Conservation (phyloP, 2,888 invertebrate genomes). For the Hypomecis atomaria region DNA sequence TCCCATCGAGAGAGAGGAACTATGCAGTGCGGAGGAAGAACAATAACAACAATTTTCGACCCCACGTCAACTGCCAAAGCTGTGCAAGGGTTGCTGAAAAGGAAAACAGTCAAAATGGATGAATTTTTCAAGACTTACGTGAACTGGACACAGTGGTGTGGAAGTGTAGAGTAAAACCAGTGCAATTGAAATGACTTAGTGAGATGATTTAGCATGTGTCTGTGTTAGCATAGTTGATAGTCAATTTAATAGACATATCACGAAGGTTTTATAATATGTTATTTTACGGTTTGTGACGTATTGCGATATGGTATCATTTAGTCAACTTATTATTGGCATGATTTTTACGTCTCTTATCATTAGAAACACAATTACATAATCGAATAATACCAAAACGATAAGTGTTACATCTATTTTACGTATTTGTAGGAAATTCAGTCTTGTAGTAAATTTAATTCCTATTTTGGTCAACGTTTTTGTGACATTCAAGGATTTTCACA, state of each 20-base stretch:
- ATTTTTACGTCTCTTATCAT: neutral
- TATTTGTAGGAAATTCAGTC: neutral
- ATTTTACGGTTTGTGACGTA: neutral
- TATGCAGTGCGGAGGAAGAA: conserved; percentile 86
- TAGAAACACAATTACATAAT: neutral
- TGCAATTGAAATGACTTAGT: conserved; percentile 9
- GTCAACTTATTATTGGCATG: neutral
- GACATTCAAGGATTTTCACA: neutral
- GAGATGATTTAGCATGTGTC: neutral
- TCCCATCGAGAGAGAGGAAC: conserved; percentile 88
- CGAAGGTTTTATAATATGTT: neutral
- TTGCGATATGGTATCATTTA: neutral
- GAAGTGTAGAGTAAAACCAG: conserved; percentile 13
- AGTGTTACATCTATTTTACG: neutral
- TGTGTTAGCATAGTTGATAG: neutral
- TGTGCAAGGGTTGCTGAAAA: conserved; percentile 71
- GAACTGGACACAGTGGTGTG: conserved; percentile 18
- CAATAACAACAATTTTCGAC: conserved; percentile 73
- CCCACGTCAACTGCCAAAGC: conserved; percentile 72
- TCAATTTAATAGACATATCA: neutral
- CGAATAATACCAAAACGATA: too few species aligned
- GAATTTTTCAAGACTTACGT: conserved; percentile 20
- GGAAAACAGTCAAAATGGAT: conserved; percentile 62
- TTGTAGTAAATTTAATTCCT: neutral
- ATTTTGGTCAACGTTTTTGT: neutral